Percentiles rank a stretch among this genome's conserved stretches.
phyloP scores from a whole-genome alignment of 2,797 vertebrate species.

The Myiothlypis coronata region DNA sequence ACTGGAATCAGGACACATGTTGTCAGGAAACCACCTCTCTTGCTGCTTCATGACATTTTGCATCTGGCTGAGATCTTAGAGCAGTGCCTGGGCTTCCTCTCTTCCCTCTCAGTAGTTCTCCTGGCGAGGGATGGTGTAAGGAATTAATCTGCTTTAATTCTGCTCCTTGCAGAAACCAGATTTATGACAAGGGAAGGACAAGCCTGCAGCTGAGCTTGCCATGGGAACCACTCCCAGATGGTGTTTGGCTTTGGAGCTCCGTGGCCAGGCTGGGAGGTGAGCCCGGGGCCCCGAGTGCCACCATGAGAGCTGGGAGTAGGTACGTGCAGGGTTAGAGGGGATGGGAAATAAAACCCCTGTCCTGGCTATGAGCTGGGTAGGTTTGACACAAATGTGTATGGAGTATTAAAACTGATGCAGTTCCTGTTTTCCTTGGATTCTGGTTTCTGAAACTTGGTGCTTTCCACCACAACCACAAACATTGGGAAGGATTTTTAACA shows the following conservation, averaged over 20 bases:
- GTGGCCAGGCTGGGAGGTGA: background rate
- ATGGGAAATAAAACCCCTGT: fast-evolving
- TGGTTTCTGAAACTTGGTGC: background rate
- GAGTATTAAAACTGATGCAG: background rate
- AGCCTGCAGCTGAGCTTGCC: background rate
- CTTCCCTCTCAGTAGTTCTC: background rate
- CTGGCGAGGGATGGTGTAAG: background rate
- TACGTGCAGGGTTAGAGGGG: fast-evolving
- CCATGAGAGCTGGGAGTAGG: fast-evolving
- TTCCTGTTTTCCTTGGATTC: background rate
- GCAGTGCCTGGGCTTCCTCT: background rate
- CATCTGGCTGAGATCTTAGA: background rate
- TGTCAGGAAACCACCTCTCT: background rate
- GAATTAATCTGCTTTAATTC: background rate
- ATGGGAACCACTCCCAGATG: fast-evolving
- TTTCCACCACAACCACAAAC: background rate
- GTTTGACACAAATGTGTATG: background rate
- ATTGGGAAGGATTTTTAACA: fast-evolving
- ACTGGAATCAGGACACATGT: background rate
- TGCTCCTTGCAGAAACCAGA: background rate
- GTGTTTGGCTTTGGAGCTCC: background rate
- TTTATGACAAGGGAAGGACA: background rate
- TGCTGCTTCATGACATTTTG: background rate
- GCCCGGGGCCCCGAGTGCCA: fast-evolving
- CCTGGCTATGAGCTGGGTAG: fast-evolving